Base-by-base conservation (phyloP, 2,797 vertebrate species). In the Halcyon smyrnensis region DNA sequence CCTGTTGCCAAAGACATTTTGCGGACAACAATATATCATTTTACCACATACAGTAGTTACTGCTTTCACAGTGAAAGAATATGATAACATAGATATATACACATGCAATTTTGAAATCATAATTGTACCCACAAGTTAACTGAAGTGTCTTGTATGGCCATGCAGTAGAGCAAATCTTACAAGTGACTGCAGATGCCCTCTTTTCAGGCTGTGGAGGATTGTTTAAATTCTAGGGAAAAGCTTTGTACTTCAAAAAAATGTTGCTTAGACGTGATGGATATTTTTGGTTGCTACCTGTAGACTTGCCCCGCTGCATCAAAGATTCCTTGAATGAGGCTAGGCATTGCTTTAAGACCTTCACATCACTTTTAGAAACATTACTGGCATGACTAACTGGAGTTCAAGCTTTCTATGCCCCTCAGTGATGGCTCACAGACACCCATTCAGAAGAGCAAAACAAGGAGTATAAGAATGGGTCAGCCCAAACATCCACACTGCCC, bases 1-100 rank as follows among this genome's bases (percentile, higher is more conserved):
- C 95, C 95, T 97, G 94, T 96, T 97, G 96, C 97, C 97, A 97
- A 96, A 97, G 93, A 96, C 69, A 91, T 96, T 97, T 91, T 96
- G 90, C 0, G 82, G 95, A 97, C 94, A 96, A 96, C 86, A 94
- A 85, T 97, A 96, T 93, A 97, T 96, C 96, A 97, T 96, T 96
- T 97, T 97, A 96, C 97, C 94, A 95, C 96, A 96, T 97, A 96
- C 96, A 97, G 95, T 95, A 96, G 96, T 97, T 95, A 90, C 81
- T 91, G 60, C 95, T 96, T 96, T 96, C 89, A 95, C 71, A 90
- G 77, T 73, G 94, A 84, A 92, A 88, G 85, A 76, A 82, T 91
- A 92, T 82, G 89, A 92, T 92, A 93, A 88, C 87, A 79, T n/a
- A 89, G 84, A 95, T 89, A 89, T 59, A 81, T 65, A 94, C 62